Base-by-base conservation (phyloP, 1,140 invertebrate genomes). In the Neodiprion virginianus region DNA sequence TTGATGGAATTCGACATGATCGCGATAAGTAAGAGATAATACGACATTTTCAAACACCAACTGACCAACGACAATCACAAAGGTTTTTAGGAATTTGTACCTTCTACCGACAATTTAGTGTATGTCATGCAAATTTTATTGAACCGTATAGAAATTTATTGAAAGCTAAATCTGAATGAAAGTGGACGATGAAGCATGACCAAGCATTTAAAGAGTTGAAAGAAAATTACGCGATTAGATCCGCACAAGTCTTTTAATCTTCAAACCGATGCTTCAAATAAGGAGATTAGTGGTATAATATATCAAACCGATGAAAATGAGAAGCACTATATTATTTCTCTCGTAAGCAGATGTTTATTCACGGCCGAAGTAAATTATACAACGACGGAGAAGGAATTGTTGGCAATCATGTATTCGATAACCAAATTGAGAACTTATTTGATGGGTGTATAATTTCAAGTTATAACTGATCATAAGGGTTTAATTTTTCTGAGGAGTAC, bases 391-490 rank as follows among this genome's bases (percentile, higher is more conserved):
- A 79, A 84, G 48, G 84, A 87, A 67, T 76, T 87, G n/a, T 79
- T 80, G 11, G 80, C 84, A 0, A 74, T 86, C 8, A 79, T 85
- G 4, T 82, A 81, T 74, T 79, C 80, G 48, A 69, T 81, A 10
- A 76, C 75, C 12, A 85, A 86, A 68, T 83, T 83, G 75, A 74
- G 83, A 53, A 80, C 78, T 1, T 79, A 81, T 74, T 61, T 79
- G 1, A 1, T 75, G 1, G 78, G 75, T 81, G 69, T 1, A 11
- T 23, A 69, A 11, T 79, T 81, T 71, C 17, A 49, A 70, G 9
- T 90, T 23, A 72, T 84, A 70, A 90, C 89, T 0, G 89, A 91
- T 76, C 89, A 91, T 75, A 80, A 86, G 67, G 81, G 84, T 0
- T 76, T 90, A 23, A 81, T 76, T 11, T 90, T 86, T 80, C 75